These are phyloP conservation scores for Myotis lucifugus DNA, from an alignment of 2,113 vertebrate genomes.

Conservation along the genomic window DNA sequence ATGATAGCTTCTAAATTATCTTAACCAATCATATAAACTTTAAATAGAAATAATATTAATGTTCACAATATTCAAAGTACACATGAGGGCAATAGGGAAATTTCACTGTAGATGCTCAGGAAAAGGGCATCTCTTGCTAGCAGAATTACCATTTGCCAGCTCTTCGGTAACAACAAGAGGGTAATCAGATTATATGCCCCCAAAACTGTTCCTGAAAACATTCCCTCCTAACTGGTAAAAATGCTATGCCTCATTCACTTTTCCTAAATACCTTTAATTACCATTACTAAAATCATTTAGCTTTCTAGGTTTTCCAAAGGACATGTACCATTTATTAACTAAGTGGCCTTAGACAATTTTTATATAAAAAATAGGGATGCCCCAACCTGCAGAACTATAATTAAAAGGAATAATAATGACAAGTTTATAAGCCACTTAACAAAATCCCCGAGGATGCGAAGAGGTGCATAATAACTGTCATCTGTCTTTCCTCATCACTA, in stretches of 20 bases:
- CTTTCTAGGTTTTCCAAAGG: background rate
- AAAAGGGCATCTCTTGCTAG: background rate
- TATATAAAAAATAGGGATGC: background rate
- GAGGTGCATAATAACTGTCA: background rate
- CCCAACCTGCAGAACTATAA: background rate
- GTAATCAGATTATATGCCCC: background rate
- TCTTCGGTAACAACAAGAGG: background rate
- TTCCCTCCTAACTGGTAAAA: background rate
- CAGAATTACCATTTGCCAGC: background rate
- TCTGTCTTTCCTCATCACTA: background rate
- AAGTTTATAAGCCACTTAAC: background rate
- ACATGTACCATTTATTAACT: background rate
- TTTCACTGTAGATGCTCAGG: background rate
- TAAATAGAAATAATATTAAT: background rate
- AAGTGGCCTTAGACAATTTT: background rate
- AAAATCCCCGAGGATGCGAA: background rate
- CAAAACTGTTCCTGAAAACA: background rate
- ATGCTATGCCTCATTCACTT: background rate
- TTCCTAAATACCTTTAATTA: background rate
- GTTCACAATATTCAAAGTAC: background rate
- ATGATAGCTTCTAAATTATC: background rate
- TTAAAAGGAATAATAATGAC: background rate
- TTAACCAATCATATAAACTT: background rate
- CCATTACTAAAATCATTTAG: slow-evolving; percentile 11
- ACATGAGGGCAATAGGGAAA: background rate